Evolutionary conservation across 2,888 invertebrate species (phyloP).

Genomic region (Macaria liturata): DNA sequence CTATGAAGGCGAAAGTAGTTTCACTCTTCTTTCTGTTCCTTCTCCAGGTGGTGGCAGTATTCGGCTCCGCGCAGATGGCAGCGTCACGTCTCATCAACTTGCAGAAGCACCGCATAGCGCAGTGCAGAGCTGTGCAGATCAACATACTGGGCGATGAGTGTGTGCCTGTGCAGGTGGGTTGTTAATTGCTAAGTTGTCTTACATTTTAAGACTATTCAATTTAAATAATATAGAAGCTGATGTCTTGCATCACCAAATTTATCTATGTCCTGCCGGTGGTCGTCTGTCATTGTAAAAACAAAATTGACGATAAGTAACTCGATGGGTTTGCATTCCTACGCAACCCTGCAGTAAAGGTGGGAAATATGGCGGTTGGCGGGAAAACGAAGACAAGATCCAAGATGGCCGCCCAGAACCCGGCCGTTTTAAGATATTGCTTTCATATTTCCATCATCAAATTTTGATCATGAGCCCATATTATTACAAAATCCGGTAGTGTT

Average conservation of each 20-base stretch:
- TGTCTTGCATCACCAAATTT: too few species aligned
- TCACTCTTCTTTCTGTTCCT: too few species aligned
- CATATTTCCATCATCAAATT: too few species aligned
- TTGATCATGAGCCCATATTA: too few species aligned
- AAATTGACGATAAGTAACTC: too few species aligned
- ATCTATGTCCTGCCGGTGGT: too few species aligned
- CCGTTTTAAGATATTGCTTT: constrained; percentile 52
- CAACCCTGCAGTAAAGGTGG: constrained; percentile 50
- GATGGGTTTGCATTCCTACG: not conserved
- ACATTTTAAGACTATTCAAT: too few species aligned
- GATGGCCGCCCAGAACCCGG: constrained; percentile 55
- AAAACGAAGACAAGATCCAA: constrained; percentile 65
- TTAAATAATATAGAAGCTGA: too few species aligned
- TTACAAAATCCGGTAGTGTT: too few species aligned
- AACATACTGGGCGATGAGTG: constrained; percentile 96
- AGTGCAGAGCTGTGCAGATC: constrained; percentile 97
- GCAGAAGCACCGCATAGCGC: constrained; percentile 98
- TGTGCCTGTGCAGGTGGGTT: constrained; percentile 87
- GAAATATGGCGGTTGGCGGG: constrained; percentile 48
- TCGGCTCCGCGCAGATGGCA: constrained; percentile 98
- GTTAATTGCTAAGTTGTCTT: too few species aligned
- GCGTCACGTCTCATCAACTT: constrained; percentile 97
- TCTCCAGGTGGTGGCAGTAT: constrained; percentile 91
- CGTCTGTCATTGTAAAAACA: too few species aligned
- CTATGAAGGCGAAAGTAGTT: too few species aligned